Conservation (phyloP, 2,797 vertebrate species). For the Hypotaenidia okinawae region DNA sequence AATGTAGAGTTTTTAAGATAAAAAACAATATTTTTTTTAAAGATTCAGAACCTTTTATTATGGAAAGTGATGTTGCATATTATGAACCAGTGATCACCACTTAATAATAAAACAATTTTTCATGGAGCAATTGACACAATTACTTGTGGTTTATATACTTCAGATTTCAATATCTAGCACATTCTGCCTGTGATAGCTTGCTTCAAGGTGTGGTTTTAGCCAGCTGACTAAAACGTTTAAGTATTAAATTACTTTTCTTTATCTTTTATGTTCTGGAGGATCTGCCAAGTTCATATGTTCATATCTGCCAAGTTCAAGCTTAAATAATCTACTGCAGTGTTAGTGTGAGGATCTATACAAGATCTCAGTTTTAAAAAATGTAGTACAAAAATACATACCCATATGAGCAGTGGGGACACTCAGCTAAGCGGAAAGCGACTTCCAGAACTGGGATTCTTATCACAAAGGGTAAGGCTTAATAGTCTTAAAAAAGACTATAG, state of each 20-base stretch:
- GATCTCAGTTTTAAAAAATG: not conserved
- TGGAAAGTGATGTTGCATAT: not conserved
- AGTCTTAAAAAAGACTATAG: not conserved
- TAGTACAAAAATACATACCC: not conserved
- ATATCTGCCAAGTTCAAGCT: not conserved
- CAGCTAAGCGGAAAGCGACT: not conserved
- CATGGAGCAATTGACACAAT: not conserved
- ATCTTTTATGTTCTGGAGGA: not conserved
- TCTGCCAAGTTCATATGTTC: not conserved
- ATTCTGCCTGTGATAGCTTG: constrained; percentile 9
- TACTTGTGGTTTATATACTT: constrained; percentile 23
- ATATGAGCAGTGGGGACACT: not conserved
- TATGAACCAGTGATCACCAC: not conserved
- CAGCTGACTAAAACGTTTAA: not conserved
- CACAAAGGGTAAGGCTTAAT: not conserved
- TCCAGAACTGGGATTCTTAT: not conserved
- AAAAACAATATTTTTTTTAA: not conserved
- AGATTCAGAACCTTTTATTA: not conserved
- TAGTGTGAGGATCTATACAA: not conserved
- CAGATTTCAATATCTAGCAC: not conserved
- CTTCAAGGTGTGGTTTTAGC: constrained; percentile 36
- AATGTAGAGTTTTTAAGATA: not conserved
- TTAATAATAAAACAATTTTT: constrained; percentile 6
- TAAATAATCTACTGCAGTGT: not conserved
- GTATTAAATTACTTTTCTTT: not conserved